A percentile compares a stretch with the other conserved stretches of the same genome.
These are phyloP conservation scores for Chrysaora quinquecirrha DNA, from an alignment of 30 jellyfish, hydroid and myxozoan species.

Conservation along the genomic window DNA sequence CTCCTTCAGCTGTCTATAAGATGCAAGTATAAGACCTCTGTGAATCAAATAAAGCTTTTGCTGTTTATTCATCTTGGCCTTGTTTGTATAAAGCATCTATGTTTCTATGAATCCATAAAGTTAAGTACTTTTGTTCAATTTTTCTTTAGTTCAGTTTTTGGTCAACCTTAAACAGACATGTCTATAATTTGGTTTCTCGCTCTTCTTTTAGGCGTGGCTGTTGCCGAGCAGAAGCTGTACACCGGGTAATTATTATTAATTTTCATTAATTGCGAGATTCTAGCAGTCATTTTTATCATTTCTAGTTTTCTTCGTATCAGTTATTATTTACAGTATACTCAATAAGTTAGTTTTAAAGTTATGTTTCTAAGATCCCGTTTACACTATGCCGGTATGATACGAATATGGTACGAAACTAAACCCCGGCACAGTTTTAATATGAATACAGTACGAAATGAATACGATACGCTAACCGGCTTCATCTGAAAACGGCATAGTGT, in stretches of 20 bases:
- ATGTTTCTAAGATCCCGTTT: too few species aligned
- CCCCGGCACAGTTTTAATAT: too few species aligned
- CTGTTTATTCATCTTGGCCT: background rate
- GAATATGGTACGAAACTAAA: too few species aligned
- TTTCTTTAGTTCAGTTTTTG: too few species aligned
- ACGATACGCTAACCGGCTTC: too few species aligned
- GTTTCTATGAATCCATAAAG: background rate
- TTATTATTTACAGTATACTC: too few species aligned
- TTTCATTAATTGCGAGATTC: background rate
- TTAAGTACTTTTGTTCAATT: too few species aligned
- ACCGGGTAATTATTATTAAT: slow-evolving; percentile 13
- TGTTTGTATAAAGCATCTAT: background rate
- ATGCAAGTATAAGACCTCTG: background rate
- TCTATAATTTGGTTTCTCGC: slow-evolving; percentile 30
- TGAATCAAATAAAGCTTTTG: background rate
- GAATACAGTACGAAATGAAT: too few species aligned
- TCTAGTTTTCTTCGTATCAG: too few species aligned
- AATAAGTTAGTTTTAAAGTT: too few species aligned
- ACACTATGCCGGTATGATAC: too few species aligned
- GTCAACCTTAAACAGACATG: slow-evolving; percentile 13
- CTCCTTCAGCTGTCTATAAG: background rate
- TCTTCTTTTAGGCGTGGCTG: slow-evolving; percentile 40
- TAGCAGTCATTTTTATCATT: background rate
- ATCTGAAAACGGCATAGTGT: too few species aligned
- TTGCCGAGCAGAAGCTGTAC: slow-evolving; percentile 41